These are phyloP conservation scores for Cinclus cinclus DNA, from an alignment of 2,113 vertebrate species.

Conservation along the genomic window DNA sequence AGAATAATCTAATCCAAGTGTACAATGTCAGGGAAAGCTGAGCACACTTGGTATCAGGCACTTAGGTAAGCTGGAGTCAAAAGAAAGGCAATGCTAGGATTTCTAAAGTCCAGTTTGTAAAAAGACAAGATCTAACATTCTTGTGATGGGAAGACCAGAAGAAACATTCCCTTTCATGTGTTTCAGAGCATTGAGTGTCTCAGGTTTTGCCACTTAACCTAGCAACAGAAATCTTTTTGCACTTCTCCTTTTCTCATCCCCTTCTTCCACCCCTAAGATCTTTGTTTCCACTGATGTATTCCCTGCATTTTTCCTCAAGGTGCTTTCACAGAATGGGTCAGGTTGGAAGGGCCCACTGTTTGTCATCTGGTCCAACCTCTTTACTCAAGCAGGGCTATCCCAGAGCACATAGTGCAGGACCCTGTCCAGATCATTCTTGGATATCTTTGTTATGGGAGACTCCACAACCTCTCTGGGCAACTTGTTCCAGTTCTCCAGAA, in stretches of 20 bases:
- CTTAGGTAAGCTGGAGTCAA: not conserved
- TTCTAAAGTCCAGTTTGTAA: not conserved
- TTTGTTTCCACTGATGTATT: not conserved
- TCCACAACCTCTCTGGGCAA: not conserved
- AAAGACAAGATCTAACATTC: not conserved
- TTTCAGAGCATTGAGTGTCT: not conserved
- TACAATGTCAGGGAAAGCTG: not conserved
- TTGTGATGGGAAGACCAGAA: not conserved
- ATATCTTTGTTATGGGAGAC: not conserved
- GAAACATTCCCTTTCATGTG: not conserved
- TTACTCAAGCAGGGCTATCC: not conserved
- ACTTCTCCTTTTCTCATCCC: not conserved
- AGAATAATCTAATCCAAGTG: not conserved
- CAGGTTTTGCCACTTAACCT: not conserved
- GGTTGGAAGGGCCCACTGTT: not conserved
- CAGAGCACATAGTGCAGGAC: fast-evolving
- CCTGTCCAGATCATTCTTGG: not conserved
- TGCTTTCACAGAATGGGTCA: not conserved
- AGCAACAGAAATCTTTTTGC: not conserved
- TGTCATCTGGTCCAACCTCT: not conserved
- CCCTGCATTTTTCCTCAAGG: not conserved
- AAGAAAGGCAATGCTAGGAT: not conserved
- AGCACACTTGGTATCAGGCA: not conserved
- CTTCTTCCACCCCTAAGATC: not conserved
- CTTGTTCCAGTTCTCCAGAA: not conserved